A percentile compares a stretch with the other conserved stretches of the same genome.
Evolutionary conservation across 1,140 invertebrate genomes (phyloP).

Genomic region (Drosophila hydei): DNA sequence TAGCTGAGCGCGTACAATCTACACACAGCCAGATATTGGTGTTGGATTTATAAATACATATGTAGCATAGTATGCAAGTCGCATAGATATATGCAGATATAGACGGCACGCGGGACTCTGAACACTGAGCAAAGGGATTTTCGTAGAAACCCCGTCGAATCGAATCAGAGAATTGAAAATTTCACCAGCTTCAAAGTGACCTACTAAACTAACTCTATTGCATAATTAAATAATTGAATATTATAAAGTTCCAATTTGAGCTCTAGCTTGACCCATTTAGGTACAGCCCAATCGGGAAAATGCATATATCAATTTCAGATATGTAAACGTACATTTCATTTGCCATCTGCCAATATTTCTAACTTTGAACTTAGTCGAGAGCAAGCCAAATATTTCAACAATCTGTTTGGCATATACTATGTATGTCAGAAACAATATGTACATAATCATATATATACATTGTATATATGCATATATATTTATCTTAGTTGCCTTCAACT

Average conservation of each 20-base stretch:
- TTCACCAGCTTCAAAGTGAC: neutral
- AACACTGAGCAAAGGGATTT: neutral
- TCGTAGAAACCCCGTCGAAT: no score
- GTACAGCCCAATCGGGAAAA: no score
- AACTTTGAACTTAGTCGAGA: constrained; percentile 44
- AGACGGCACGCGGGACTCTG: constrained; percentile 2
- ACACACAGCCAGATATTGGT: neutral
- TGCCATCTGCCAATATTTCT: constrained; percentile 46
- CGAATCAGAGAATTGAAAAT: neutral
- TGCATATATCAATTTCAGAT: constrained; percentile 31
- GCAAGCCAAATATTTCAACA: constrained; percentile 43
- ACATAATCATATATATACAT: constrained; percentile 5
- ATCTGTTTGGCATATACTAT: constrained; percentile 48
- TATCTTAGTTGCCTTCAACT: constrained; percentile 53
- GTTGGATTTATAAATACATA: constrained; percentile 15
- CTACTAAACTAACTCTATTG: neutral
- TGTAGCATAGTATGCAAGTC: constrained; percentile 12
- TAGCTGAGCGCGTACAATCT: neutral
- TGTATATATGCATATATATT: constrained; percentile 3
- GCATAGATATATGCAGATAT: constrained; percentile 8
- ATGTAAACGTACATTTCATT: constrained; percentile 8
- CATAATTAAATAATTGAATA: neutral
- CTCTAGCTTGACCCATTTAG: neutral
- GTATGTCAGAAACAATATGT: constrained; percentile 35
- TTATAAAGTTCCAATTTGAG: no score